Conservation (phyloP, 2,888 invertebrate species). For the Patella ulyssiponensis region DNA sequence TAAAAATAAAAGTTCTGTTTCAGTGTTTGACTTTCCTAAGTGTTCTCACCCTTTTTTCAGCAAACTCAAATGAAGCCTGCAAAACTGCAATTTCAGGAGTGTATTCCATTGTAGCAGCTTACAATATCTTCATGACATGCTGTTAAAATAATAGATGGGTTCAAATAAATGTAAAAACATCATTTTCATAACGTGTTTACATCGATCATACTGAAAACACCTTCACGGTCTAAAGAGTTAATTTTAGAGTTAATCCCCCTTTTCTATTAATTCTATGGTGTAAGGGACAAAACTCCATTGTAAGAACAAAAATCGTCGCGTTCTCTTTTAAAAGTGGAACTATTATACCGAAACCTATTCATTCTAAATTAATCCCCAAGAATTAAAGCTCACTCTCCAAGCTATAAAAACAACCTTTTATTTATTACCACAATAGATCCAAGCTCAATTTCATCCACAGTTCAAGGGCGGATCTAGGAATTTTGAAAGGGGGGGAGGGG, state of each 20-base stretch:
- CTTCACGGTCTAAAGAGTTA: no score
- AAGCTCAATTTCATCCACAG: no score
- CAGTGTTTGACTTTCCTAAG: no score
- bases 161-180: background rate
- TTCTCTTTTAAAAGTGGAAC: background rate
- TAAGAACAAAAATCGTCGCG: background rate
- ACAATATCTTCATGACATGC: no score
- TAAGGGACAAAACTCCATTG: background rate
- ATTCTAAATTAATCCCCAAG: background rate
- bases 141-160: no score
- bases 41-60: background rate
- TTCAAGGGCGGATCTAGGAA: no score
- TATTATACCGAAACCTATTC: background rate
- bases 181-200: background rate
- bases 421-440: no score
- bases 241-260: background rate
- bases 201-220: background rate
- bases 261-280: background rate
- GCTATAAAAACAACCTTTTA: no score
- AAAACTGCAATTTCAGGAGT: slow-evolving; percentile 1
- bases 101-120: background rate
- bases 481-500: no score
- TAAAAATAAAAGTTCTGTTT: no score
- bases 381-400: background rate
- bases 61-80: background rate